A percentile compares a stretch with the other conserved stretches of the same genome.
phyloP scores from a whole-genome alignment of 2,797 vertebrate species.

The Hozukius guyotensis region DNA sequence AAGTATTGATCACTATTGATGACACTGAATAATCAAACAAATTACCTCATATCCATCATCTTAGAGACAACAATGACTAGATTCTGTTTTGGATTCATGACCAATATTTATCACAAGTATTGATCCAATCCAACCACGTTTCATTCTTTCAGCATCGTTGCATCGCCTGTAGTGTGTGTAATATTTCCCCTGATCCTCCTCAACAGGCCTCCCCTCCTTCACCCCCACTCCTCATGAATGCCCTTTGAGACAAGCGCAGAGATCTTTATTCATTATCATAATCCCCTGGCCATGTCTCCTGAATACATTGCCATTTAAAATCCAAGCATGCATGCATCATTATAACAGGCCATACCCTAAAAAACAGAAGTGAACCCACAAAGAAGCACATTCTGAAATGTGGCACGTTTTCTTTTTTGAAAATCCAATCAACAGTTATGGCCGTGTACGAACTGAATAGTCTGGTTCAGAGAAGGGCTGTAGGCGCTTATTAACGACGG shows the following conservation, averaged over 20 bases:
- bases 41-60: not conserved
- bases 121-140: not conserved
- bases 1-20: conserved; percentile 7
- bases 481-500: conserved; percentile 45
- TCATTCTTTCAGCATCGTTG: not conserved
- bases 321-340: conserved; percentile 2
- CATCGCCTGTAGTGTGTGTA: not conserved
- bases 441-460: not conserved
- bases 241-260: conserved; percentile 41
- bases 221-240: conserved; percentile 2
- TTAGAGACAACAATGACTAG: not conserved
- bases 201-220: not conserved
- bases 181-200: conserved; percentile 6
- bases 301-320: conserved; percentile 53
- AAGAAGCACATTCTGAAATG: conserved; percentile 1
- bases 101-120: not conserved
- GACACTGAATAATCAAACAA: not conserved
- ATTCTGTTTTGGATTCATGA: not conserved
- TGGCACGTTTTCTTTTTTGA: conserved; percentile 5
- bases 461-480: conserved; percentile 14
- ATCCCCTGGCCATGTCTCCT: conserved; percentile 35
- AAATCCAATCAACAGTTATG: conserved; percentile 37
- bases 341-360: conserved; percentile 10
- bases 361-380: conserved; percentile 17
- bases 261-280: conserved; percentile 56